Evolutionary conservation across 2,797 vertebrate species (phyloP).

Genomic region (Hozukius guyotensis): DNA sequence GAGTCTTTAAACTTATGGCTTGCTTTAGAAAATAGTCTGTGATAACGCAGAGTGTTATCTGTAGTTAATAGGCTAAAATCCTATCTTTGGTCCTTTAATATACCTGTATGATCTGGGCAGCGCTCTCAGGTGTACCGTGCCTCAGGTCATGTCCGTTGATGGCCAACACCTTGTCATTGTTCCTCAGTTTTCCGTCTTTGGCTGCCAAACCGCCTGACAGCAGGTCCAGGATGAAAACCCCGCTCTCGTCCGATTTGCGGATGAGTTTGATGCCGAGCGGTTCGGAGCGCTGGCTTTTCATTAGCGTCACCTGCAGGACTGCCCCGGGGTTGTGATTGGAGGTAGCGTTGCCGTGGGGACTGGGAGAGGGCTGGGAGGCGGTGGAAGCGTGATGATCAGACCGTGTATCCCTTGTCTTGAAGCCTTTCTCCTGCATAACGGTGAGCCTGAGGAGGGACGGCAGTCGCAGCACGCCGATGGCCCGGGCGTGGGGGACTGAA

Average conservation of each 20-base stretch:
- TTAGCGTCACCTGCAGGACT: conserved; percentile 89
- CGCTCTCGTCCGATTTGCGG: conserved; percentile 90
- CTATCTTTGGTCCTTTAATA: background rate
- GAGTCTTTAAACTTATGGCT: background rate
- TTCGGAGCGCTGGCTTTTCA: conserved; percentile 88
- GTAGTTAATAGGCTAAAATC: background rate
- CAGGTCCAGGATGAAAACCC: conserved; percentile 93
- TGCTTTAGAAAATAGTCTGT: too few relatives aligned
- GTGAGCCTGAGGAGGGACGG: conserved; percentile 86
- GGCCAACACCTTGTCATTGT: conserved; percentile 92
- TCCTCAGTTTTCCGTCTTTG: conserved; percentile 90
- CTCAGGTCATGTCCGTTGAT: conserved; percentile 94
- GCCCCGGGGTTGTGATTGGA: conserved; percentile 75
- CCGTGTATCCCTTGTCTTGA: conserved; percentile 81
- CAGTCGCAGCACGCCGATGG: conserved; percentile 85
- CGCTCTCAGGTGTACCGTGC: conserved; percentile 92
- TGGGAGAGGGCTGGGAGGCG: conserved; percentile 58
- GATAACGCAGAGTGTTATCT: background rate
- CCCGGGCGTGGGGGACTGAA: conserved; percentile 87
- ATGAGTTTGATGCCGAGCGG: conserved; percentile 94
- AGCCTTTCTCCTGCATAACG: conserved; percentile 94
- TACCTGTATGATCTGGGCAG: conserved; percentile 95
- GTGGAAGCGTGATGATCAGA: conserved; percentile 77
- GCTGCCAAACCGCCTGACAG: conserved; percentile 91
- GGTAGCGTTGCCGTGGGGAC: conserved; percentile 66